These are phyloP conservation scores for Hemistola chrysoprasaria DNA, from an alignment of 2,888 invertebrate genomes.

Conservation along the genomic window DNA sequence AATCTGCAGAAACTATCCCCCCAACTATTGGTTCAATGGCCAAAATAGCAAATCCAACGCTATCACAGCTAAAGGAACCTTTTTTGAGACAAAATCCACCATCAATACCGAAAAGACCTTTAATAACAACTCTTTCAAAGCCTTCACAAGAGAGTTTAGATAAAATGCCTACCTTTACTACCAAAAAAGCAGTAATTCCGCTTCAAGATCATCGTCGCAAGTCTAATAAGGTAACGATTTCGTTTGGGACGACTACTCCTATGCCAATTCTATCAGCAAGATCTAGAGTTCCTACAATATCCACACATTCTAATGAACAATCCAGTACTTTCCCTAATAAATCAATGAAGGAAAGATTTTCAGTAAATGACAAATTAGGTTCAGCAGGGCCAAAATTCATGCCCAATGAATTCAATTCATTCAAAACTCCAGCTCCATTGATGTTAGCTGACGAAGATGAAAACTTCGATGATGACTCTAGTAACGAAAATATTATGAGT, in stretches of 20 bases:
- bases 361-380: conserved; percentile 2
- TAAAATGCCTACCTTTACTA: conserved; percentile 18
- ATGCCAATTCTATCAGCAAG: conserved; percentile 14
- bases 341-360: conserved; percentile 3
- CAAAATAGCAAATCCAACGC: conserved; percentile 22
- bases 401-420: conserved; percentile 23
- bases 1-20: conserved; percentile 32
- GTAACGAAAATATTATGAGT: conserved; percentile 3
- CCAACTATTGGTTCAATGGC: conserved; percentile 39
- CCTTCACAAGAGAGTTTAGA: conserved; percentile 23
- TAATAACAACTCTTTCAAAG: conserved; percentile 18
- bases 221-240: conserved; percentile 40
- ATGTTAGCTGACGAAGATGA: conserved; percentile 14
- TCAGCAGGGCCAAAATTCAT: conserved; percentile 6
- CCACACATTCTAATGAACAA: background rate
- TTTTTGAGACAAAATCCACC: conserved; percentile 17
- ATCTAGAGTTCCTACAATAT: conserved; percentile 4
- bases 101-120: conserved; percentile 13
- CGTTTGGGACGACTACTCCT: conserved; percentile 36
- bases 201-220: conserved; percentile 20
- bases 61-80: conserved; percentile 18
- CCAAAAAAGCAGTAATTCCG: conserved; percentile 26
- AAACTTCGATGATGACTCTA: background rate
- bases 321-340: background rate
- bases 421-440: conserved; percentile 7